Base-by-base conservation (phyloP, 2,888 invertebrate genomes). In the Eristalinus aeneus region DNA sequence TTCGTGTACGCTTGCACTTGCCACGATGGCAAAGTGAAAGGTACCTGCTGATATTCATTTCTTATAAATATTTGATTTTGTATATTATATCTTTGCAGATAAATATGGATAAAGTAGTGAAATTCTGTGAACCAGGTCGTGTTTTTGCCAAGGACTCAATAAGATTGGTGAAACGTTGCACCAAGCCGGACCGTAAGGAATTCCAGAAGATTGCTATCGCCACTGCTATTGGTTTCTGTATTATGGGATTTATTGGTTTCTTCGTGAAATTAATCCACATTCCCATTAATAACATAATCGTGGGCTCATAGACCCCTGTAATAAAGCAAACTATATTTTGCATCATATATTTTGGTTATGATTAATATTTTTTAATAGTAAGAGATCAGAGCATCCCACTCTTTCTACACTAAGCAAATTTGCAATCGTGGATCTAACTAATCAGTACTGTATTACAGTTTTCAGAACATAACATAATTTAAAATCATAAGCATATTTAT, bases 211-310 rank as follows among this genome's bases (percentile, higher is more conserved):
- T 99, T 91, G 99, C 99, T 31, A 97, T 99, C 89, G 99, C 99
- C 76, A 99, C 99, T 83, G 99, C 99, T 4, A 98, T 99, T 91
- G 99, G 99, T 78, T 99, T 99, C 94, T 98, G 98, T 93, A 99
- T 99, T 93, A 99, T 99, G 99, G 99, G 99, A 77, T 99, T 99
- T 94, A 99, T 99, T 92, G 99, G 99, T 90, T 99, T 99, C 94
- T 99, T 99, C 90, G 99, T 99, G 46, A 99, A 99, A 94, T 94
- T 99, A 89, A 99, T 99, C 93, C 99, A 99, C 93, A 99, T 99
- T 93, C 99, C 99, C 88, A 99, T 99, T 93, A 98, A 98, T 93
- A 97, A 97, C 93, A 97, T 98, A 92, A 97, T 97, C 93, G 97
- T 98, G 92, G 97, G 96, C 92, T 97, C 97, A 92, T 94, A 95